These are phyloP conservation scores for Lutjanus argentimaculatus DNA, from an alignment of 2,797 vertebrate species.

Conservation along the genomic window DNA sequence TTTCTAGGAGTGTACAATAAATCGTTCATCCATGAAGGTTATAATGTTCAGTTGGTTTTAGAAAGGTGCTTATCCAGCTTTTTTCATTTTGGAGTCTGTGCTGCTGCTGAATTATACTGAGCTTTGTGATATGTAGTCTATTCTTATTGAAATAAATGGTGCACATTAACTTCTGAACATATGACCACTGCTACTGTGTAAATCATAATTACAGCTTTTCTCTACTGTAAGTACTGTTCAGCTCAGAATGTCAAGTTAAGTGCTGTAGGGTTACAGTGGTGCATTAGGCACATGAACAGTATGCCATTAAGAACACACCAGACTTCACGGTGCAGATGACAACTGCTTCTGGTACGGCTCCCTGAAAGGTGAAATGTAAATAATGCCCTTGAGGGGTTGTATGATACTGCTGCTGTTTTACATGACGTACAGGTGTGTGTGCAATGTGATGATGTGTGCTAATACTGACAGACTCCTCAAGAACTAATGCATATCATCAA, in stretches of 20 bases:
- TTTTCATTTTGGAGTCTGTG: not conserved
- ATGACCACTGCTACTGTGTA: not conserved
- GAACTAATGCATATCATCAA: slow-evolving; percentile 19
- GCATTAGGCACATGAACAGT: not conserved
- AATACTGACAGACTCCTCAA: not conserved
- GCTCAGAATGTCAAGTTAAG: not conserved
- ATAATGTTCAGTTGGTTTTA: not conserved
- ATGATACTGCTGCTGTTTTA: slow-evolving; percentile 5
- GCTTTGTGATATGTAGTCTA: not conserved
- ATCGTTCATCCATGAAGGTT: not conserved
- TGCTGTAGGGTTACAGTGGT: not conserved
- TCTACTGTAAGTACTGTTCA: not conserved
- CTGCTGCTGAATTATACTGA: not conserved
- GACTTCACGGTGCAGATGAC: not conserved
- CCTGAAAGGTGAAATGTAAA: slow-evolving; percentile 2
- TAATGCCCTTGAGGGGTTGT: not conserved
- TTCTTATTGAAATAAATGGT: not conserved
- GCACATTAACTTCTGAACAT: not conserved
- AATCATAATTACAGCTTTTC: not conserved
- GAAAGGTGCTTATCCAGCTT: not conserved
- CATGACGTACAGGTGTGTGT: slow-evolving; percentile 2
- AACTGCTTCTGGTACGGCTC: not conserved
- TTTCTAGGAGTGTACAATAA: too few relatives aligned
- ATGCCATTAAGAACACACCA: slow-evolving; percentile 1
- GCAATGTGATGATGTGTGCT: not conserved